phyloP scores from a whole-genome alignment of 2,888 invertebrate genomes.

The Seira ritae region DNA sequence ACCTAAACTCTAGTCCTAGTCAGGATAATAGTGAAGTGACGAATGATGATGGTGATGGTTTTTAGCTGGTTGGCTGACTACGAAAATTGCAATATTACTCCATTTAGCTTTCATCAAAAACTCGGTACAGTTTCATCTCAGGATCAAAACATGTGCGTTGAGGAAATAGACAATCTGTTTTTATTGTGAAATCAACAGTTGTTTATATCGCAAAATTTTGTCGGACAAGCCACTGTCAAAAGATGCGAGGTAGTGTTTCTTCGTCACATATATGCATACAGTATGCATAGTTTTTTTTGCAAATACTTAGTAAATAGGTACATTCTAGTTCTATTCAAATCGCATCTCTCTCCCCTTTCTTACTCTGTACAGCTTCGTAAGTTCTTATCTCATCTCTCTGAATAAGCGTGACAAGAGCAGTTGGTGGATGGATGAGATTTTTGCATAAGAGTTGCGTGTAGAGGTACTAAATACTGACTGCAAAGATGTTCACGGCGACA shows the following conservation, averaged over 20 bases:
- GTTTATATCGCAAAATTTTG: constrained; percentile 10
- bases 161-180: neutral
- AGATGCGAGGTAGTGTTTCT: neutral
- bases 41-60: neutral
- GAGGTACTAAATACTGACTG: neutral
- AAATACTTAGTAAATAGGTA: neutral
- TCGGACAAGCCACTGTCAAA: too few relatives aligned
- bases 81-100: constrained; percentile 54
- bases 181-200: constrained; percentile 37
- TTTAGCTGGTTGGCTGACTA: constrained; percentile 30
- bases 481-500: constrained; percentile 4
- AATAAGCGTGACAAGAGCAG: constrained; percentile 26
- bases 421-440: constrained; percentile 39
- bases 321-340: constrained; percentile 23
- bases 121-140: constrained; percentile 11
- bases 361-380: neutral
- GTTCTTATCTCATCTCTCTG: constrained; percentile 6
- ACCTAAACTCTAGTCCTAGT: neutral
- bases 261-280: constrained; percentile 13
- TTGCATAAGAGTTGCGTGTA: neutral
- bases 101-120: constrained; percentile 28
- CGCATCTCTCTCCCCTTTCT: constrained; percentile 11
- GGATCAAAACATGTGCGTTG: constrained; percentile 36
- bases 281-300: constrained; percentile 31
- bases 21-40: neutral